These are phyloP conservation scores for Dicranocentrus wangi DNA, from an alignment of 2,888 invertebrate species.

Conservation along the genomic window DNA sequence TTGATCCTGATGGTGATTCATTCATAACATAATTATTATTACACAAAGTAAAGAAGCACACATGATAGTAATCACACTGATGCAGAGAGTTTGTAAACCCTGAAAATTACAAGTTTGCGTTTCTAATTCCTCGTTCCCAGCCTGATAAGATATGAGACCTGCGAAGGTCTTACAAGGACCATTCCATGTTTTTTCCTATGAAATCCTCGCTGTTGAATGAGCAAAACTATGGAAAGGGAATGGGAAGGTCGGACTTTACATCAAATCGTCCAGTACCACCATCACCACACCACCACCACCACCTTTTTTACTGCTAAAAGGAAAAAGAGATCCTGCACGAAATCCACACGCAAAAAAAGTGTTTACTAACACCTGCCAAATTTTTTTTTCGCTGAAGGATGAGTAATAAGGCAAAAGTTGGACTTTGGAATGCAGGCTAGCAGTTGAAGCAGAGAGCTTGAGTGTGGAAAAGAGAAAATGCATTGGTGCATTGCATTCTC, in stretches of 20 bases:
- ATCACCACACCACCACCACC: no score
- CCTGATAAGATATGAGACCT: constrained; percentile 7
- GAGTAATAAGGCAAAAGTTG: constrained; percentile 2
- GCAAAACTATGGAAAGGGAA: neutral
- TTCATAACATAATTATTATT: no score
- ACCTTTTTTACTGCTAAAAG: no score
- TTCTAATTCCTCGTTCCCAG: constrained; percentile 4
- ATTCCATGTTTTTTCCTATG: neutral
- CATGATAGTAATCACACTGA: no score
- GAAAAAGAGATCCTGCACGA: no score
- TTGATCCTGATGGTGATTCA: neutral
- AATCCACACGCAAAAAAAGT: neutral
- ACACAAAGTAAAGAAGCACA: no score
- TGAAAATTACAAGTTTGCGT: neutral
- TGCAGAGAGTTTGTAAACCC: constrained; percentile 7
- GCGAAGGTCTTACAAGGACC: constrained; percentile 11
- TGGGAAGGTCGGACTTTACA: no score
- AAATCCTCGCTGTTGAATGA: neutral
- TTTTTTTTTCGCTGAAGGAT: neutral
- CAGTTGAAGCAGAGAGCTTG: neutral
- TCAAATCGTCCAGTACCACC: no score
- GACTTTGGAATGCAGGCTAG: neutral
- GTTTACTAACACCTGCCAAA: constrained; percentile 22
- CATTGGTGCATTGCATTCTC: neutral
- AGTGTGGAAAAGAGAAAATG: neutral